These are phyloP conservation scores for Melanargia galathea DNA, from an alignment of 2,888 invertebrate species.

Conservation along the genomic window DNA sequence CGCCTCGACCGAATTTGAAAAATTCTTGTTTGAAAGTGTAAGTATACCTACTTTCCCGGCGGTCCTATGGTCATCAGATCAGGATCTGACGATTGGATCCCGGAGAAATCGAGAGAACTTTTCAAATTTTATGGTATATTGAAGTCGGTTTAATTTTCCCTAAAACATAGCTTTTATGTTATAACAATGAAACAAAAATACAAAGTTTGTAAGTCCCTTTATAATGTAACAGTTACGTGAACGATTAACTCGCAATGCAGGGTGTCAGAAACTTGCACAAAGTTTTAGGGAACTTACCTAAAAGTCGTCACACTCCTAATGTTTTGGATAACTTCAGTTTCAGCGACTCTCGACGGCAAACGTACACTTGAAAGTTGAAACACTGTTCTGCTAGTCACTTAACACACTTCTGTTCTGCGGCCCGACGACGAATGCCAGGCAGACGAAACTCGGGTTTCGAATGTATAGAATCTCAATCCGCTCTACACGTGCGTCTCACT, in stretches of 20 bases:
- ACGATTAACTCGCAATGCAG: constrained; percentile 28
- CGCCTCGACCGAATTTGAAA: too few species aligned
- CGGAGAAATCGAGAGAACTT: too few species aligned
- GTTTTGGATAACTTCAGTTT: constrained; percentile 16
- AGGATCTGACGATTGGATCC: too few species aligned
- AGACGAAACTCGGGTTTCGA: constrained; percentile 24
- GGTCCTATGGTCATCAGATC: too few species aligned
- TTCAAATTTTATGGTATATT: too few species aligned
- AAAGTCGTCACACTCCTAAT: constrained; percentile 8
- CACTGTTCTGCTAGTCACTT: constrained; percentile 20
- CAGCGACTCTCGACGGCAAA: background rate
- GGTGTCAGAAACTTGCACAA: constrained; percentile 7
- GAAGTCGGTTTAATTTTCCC: too few species aligned
- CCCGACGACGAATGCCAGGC: constrained; percentile 41
- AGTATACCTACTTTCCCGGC: too few species aligned
- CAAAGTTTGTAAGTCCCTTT: constrained; percentile 34
- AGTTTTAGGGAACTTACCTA: constrained; percentile 26
- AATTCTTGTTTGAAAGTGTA: too few species aligned
- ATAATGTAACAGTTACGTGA: constrained; percentile 32
- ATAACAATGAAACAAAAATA: too few species aligned
- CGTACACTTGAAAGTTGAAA: background rate
- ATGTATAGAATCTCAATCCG: background rate
- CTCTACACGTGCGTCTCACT: constrained; percentile 54
- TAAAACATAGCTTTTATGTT: too few species aligned
- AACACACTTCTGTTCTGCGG: constrained; percentile 16